Conservation (phyloP, 64 coral and sea anemone genomes). For the Trachythela sp. region DNA sequence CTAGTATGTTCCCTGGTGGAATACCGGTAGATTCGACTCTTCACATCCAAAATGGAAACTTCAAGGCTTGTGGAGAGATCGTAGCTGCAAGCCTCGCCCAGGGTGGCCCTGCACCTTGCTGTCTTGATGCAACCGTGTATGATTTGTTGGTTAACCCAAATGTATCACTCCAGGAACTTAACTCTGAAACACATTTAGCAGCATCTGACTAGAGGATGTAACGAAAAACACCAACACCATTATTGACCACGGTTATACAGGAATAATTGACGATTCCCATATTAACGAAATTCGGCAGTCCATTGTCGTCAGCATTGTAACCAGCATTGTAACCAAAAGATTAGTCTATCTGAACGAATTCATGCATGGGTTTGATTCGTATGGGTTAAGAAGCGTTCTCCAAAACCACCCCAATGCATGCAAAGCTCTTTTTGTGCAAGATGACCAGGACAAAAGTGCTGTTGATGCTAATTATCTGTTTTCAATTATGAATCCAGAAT, state of each 20-base stretch:
- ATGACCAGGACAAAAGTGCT: neutral
- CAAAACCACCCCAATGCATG: constrained; percentile 4
- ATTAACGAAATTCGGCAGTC: neutral
- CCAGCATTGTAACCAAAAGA: neutral
- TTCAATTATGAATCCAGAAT: constrained; percentile 20
- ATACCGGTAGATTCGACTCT: neutral
- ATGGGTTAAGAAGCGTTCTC: constrained; percentile 21
- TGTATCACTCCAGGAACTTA: neutral
- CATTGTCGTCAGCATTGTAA: constrained; percentile 3
- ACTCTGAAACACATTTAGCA: constrained; percentile 19
- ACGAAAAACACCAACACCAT: neutral
- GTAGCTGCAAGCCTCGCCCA: too few species aligned
- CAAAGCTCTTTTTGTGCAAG: constrained; percentile 48
- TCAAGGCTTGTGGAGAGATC: neutral
- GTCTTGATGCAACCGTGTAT: neutral
- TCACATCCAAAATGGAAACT: neutral
- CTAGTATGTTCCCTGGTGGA: neutral
- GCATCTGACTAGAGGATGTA: neutral
- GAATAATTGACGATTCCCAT: neutral
- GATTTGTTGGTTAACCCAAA: constrained; percentile 9
- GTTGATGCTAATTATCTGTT: constrained; percentile 57
- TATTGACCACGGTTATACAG: constrained; percentile 31
- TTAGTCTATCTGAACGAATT: constrained; percentile 47
- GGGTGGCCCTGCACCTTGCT: too few species aligned
- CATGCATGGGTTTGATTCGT: constrained; percentile 47